A percentile compares a stretch with the other conserved stretches of the same genome.
These are phyloP conservation scores for Acrocephalus arundinaceus DNA, from an alignment of 2,113 vertebrate species.

Conservation along the genomic window DNA sequence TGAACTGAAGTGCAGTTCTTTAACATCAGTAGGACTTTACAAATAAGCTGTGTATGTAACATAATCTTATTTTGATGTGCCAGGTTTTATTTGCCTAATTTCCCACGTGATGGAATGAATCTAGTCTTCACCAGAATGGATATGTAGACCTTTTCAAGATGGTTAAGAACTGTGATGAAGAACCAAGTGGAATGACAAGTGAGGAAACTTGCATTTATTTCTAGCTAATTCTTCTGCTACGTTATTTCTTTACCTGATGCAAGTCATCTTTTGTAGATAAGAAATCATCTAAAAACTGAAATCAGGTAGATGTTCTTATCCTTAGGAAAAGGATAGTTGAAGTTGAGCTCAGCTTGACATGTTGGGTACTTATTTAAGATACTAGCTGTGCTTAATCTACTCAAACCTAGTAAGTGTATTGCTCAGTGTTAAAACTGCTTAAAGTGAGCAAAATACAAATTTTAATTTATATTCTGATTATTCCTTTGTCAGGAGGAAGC, in stretches of 20 bases:
- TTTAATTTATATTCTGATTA: not conserved
- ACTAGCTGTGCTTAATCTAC: not conserved
- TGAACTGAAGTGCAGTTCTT: not conserved
- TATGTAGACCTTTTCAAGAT: constrained; percentile 20
- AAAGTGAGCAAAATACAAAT: not conserved
- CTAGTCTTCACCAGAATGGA: not conserved
- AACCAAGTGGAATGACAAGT: not conserved
- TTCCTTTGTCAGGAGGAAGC: constrained; percentile 34
- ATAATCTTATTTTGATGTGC: not conserved
- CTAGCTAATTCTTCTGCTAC: not conserved
- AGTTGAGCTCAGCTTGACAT: not conserved
- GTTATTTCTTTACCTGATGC: not conserved
- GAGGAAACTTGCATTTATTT: constrained; percentile 8
- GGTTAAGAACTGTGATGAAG: not conserved
- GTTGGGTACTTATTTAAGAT: not conserved
- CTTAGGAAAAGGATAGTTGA: not conserved
- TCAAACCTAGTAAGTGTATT: not conserved
- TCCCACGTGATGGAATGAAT: not conserved
- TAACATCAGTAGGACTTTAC: not conserved
- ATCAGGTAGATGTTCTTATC: not conserved
- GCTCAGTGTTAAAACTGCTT: not conserved
- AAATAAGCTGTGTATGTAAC: not conserved
- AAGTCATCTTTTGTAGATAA: not conserved
- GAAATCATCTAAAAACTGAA: not conserved
- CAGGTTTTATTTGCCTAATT: not conserved